phyloP scores from a whole-genome alignment of 2,888 invertebrate species.

The Frankliniella fusca region DNA sequence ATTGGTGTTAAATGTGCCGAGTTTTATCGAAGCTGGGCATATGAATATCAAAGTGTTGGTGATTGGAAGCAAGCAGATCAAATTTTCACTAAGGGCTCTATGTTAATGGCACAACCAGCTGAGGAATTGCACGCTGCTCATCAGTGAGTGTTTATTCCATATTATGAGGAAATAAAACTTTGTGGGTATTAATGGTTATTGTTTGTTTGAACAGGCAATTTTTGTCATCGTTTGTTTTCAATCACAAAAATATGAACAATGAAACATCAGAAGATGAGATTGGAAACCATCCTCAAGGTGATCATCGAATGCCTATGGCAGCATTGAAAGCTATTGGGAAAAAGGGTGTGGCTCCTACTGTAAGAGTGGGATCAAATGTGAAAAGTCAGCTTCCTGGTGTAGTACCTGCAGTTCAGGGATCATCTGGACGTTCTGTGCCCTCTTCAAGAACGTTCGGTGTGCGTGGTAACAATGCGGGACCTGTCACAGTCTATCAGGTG shows the following conservation, averaged over 20 bases:
- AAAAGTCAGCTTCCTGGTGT: not conserved
- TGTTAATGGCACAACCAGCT: constrained; percentile 71
- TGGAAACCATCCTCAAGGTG: not conserved
- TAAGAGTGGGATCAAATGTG: constrained; percentile 30
- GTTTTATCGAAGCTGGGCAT: constrained; percentile 87
- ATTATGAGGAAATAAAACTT: not conserved
- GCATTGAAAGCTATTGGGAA: not conserved
- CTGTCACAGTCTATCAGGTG: not conserved
- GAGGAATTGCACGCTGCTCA: constrained; percentile 72
- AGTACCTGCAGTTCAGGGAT: not conserved
- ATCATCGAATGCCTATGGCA: constrained; percentile 3
- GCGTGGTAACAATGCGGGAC: not conserved
- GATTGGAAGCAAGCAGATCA: constrained; percentile 80
- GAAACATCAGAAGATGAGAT: not conserved
- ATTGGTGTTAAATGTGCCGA: constrained; percentile 77
- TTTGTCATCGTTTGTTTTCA: constrained; percentile 17
- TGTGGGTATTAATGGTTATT: not conserved
- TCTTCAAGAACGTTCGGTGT: not conserved
- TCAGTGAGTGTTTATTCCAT: constrained; percentile 54
- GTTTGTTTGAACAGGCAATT: constrained; percentile 30
- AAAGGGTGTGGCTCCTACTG: constrained; percentile 14
- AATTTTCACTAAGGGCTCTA: constrained; percentile 72
- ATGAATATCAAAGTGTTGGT: constrained; percentile 74
- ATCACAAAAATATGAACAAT: not conserved
- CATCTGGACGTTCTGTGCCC: not conserved